Base-by-base conservation (phyloP, 2,797 vertebrate species). In the Chaetodon trifasciatus region DNA sequence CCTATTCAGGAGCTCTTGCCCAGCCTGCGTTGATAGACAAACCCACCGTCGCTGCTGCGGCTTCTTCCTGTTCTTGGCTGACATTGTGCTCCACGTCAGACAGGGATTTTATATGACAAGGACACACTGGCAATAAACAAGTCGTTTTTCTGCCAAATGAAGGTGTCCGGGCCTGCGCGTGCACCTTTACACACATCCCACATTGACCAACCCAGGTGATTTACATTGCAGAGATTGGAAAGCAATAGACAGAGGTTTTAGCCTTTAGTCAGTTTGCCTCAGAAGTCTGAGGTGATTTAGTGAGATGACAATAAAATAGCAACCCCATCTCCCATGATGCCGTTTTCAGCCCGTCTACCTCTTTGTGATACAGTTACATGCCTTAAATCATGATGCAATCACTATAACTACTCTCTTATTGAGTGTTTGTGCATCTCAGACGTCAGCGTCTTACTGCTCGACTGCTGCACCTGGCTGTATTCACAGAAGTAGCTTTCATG, bases 21-120 rank as follows among this genome's bases (percentile, higher is more conserved):
- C 37, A 11, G 19, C 40, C 23, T 47, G 8, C 2, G 1, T 62
- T 0, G 50, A 1, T 61, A 15, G 35, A 11, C 23, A 12, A 58
- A 10, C 28, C 0, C 55, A 3, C 23, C 11, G 8, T 32, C 40
- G n/a, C 56, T 17, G 62, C 39, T 40, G 35, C 56, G n/a, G 24
- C 60, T 6, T n/a, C 55, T 35, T 39, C 44, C 37, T 65, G 42
- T 35, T 83, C 75, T 84, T 83, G 73, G 78, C 61, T 53, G 66
- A 85, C 86, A 75, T 84, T 87, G 75, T 23, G 21, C 66, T 88
- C 56, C 66, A 52, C 78, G 79, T 71, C 47, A 65, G 39, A 56
- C 65, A 4, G 24, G 39, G 70, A 53, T 86, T 88, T 88, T 88
- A 85, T 86, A 74, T 57, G 80, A 86, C 86, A 86, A 87, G 78